Conservation (phyloP, 1,140 invertebrate genomes). For the Hestina assimilis region DNA sequence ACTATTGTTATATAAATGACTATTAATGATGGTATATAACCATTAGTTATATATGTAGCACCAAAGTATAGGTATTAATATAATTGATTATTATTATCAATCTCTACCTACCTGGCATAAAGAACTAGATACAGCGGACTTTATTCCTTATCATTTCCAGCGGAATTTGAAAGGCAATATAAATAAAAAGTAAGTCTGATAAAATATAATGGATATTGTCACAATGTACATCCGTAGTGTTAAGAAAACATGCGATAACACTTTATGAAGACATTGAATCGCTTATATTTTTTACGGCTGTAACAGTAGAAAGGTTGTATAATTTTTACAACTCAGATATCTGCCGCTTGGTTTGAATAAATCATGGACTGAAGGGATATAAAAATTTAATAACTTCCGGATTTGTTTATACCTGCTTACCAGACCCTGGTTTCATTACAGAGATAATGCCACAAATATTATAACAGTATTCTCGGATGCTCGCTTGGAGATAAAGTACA, state of each 20-base stretch:
- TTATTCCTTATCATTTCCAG: no score
- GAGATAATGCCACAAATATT: background rate
- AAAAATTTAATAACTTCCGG: slow-evolving; percentile 39
- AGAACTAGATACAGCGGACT: no score
- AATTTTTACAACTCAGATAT: slow-evolving; percentile 17
- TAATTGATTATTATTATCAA: no score
- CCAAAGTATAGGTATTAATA: no score
- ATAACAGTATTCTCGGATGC: no score
- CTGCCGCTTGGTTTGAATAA: slow-evolving; percentile 13
- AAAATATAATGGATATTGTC: no score
- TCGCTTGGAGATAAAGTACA: background rate
- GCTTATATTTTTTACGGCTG: slow-evolving; percentile 5
- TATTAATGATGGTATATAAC: no score
- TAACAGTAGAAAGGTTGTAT: background rate
- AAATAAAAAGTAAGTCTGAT: no score
- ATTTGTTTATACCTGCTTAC: slow-evolving; percentile 24
- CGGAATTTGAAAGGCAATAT: no score
- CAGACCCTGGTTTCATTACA: background rate
- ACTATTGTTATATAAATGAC: no score
- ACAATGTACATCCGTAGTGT: background rate
- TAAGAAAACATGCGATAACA: slow-evolving; percentile 4
- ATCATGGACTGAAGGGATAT: slow-evolving; percentile 16
- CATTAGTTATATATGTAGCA: no score
- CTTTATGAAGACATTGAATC: slow-evolving; percentile 6
- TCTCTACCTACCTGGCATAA: no score